Evolutionary conservation across 2,888 invertebrate species (phyloP), one percentile per base, ranked within the genome.

Genomic region (Crepidodera aurea): DNA sequence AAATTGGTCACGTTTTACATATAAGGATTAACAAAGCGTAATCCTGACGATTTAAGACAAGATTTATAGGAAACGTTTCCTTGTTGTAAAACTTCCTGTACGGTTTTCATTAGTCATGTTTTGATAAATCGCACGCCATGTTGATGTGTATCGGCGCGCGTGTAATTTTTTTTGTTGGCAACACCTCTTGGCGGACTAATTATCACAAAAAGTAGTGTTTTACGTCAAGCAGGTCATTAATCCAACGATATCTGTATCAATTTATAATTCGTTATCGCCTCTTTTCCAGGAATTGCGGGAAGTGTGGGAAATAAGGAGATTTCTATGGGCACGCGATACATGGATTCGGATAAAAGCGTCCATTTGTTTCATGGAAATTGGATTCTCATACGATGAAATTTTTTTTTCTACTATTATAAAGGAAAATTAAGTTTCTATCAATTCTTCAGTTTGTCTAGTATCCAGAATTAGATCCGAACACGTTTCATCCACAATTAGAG

Each of bases 201-300:
- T 67, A 62, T 57, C 55, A 60, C 60, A 62, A 62, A 58, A 64
- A 67, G 56, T 54, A 60, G 64, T 42, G 64, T 58, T 61, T 27
- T 29, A 42, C 60, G 60, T 62, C 61, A 42, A 44, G 58, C n/a
- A 46, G 62, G 16, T 56, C 62, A 65, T 68, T 64, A 68, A 68
- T 68, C 22, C 64, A 44, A 40, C 67, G 54, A 65, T 68, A 65
- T 68, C 67, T 68, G 68, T 68, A 66, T 63, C 66, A 66, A 68
- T 68, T 68, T 68, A 65, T 66, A 66, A 65, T 63, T 40, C 40
- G 40, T 40, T 40, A 40, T 40, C 40, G 37, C 37, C 12, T 37
- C 60, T 60, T 57, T 25, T 51, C 10, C 7, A 51, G 55, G 55
- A 34, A 55, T 61, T 55, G 48, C 37, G 37, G 60, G 50, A 32